Conservation (phyloP, 2,113 vertebrate genomes). For the Xiphorhynchus elegans region DNA sequence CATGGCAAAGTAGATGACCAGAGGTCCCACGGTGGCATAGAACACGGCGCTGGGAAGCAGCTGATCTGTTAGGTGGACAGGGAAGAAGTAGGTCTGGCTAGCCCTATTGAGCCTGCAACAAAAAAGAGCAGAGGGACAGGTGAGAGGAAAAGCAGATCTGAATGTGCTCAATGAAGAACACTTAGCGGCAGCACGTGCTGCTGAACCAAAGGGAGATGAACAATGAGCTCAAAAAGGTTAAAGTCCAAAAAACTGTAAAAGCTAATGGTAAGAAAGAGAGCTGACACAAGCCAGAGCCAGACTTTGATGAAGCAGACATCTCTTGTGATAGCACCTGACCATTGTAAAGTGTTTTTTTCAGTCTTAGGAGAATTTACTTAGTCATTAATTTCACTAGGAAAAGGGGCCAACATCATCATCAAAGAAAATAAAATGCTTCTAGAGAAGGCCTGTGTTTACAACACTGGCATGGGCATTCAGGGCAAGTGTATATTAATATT, state of each 20-base stretch:
- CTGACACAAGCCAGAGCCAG: neutral
- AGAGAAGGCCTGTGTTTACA: neutral
- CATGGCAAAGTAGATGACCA: slow-evolving; percentile 91
- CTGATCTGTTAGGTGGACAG: slow-evolving; percentile 96
- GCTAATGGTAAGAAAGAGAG: neutral
- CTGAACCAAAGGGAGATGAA: neutral
- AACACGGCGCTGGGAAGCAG: slow-evolving; percentile 95
- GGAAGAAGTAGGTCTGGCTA: slow-evolving; percentile 98
- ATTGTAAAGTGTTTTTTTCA: neutral
- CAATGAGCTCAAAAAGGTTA: neutral
- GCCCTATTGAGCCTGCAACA: slow-evolving; percentile 89
- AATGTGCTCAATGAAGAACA: neutral
- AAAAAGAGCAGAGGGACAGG: neutral
- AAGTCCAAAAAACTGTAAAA: neutral
- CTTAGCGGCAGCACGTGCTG: neutral
- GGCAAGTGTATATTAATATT: neutral
- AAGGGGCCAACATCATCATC: neutral
- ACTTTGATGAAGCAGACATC: neutral
- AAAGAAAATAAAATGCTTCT: neutral
- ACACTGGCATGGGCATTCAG: neutral
- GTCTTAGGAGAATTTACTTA: neutral
- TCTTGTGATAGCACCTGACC: neutral
- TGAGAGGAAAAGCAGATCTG: neutral
- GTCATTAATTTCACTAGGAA: neutral
- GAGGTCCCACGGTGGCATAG: slow-evolving; percentile 94